These are phyloP conservation scores for Chaetoderma sp. DNA, from an alignment of 2,888 invertebrate genomes.

Conservation along the genomic window DNA sequence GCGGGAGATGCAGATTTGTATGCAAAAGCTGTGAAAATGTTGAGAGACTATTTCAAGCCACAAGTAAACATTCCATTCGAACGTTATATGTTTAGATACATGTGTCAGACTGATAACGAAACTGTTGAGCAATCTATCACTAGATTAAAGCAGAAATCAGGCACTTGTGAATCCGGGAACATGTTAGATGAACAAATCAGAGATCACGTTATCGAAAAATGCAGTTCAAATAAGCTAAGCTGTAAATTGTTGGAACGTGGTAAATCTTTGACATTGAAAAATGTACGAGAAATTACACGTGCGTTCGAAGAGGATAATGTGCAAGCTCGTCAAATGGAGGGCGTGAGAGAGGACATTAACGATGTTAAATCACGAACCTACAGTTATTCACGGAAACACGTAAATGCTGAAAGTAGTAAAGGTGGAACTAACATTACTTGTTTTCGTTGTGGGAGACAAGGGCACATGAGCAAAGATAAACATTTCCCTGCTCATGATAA, in stretches of 20 bases:
- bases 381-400: background rate
- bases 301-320: background rate
- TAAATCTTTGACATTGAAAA: background rate
- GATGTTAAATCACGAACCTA: background rate
- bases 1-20: background rate
- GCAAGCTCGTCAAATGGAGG: background rate
- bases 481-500: background rate
- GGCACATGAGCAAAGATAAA: background rate
- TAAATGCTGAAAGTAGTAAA: background rate
- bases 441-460: background rate
- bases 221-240: background rate
- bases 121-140: slow-evolving; percentile 9
- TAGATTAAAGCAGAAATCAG: background rate
- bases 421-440: background rate
- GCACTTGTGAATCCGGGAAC: background rate
- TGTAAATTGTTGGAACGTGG: slow-evolving; percentile 14
- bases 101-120: slow-evolving; percentile 2
- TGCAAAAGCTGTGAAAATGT: background rate
- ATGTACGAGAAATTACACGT: background rate
- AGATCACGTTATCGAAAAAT: slow-evolving; percentile 15
- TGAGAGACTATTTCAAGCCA: background rate
- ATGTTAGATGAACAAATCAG: background rate
- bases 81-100: slow-evolving; percentile 5
- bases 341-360: background rate
- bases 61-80: slow-evolving; percentile 1